Conservation (phyloP, 2,113 vertebrate genomes). For the Plecotus auritus region DNA sequence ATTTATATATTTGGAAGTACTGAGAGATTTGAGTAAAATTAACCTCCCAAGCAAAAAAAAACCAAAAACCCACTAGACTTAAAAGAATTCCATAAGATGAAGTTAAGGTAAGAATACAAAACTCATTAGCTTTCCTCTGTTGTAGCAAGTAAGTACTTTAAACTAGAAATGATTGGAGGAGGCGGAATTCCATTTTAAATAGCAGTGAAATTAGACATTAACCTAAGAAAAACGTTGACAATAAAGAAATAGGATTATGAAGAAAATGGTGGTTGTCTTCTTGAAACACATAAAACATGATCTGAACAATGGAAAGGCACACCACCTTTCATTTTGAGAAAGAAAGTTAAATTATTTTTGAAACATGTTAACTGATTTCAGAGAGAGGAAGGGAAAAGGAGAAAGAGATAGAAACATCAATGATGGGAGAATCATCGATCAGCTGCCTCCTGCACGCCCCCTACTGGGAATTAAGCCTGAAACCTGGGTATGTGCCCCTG, state of each 20-base stretch:
- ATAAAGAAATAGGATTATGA: neutral
- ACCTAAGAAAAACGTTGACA: neutral
- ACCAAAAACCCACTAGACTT: neutral
- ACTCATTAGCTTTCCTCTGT: neutral
- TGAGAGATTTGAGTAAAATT: neutral
- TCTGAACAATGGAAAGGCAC: neutral
- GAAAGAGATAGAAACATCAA: too few species aligned
- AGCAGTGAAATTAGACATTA: neutral
- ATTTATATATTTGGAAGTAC: neutral
- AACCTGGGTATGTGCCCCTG: too few species aligned
- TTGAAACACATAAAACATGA: slow-evolving; percentile 20
- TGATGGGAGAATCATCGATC: too few species aligned
- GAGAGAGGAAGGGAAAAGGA: too few species aligned
- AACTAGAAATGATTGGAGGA: neutral
- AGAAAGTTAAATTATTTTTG: neutral
- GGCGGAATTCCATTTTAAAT: neutral
- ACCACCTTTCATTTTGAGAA: neutral
- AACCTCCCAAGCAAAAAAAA: neutral
- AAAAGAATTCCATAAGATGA: slow-evolving; percentile 5
- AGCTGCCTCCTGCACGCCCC: too few species aligned
- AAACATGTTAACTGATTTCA: too few species aligned
- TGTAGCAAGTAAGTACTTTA: neutral
- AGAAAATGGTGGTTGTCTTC: neutral
- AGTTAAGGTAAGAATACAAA: slow-evolving; percentile 38
- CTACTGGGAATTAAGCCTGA: too few species aligned